Evolutionary conservation across 2,797 vertebrate genomes (phyloP), one percentile per base, ranked within the genome.

Genomic region (Dicrostonyx torquatus): DNA sequence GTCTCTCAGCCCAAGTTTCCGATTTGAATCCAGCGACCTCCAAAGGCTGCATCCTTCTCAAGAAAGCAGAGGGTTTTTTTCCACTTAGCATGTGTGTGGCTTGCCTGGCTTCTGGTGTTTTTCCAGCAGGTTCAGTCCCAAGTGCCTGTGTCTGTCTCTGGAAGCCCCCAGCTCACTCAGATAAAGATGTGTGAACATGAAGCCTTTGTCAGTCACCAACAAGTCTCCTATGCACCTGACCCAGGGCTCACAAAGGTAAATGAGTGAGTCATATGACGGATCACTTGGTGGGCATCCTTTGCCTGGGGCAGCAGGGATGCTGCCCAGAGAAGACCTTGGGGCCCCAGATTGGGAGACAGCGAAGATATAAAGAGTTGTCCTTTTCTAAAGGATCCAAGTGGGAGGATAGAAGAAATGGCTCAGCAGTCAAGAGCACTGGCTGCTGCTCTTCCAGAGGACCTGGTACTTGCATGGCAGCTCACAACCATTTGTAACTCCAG

Each of bases 1-100:
- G 40, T 87, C 48, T 88, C 89, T 80, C n/a, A 15, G 26, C 55
- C 73, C 82, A 62, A 68, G 45, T 90, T 84, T 92, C 73, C 75
- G 94, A 91, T 96, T 96, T 96, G 94, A 93, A 95, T 95, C 83
- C 85, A 90, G 96, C 89, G 77, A 97, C 95, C 68, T 10, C 55
- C 84, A 45, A 94, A 76, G 58, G 68, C 77, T 58, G 31, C 93
- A 14, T 43, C 22, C 5, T 66, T 62, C n/a, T 84, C 10, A 43
- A 87, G 58, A 15, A 55, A 37, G 12, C 62, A 50, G 9, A 94
- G 55, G 95, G 50, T 48, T 40, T 89, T 88, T 89, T 88, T 40
- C 93, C 79, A 31, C 88, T 72, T 87, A 31, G 37, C 72, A 45
- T 40, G 34, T 68, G 29, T 78, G 31, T 10, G 5, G n/a, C 58